phyloP scores from a whole-genome alignment of 2,888 invertebrate genomes.

The Bembecia ichneumoniformis region DNA sequence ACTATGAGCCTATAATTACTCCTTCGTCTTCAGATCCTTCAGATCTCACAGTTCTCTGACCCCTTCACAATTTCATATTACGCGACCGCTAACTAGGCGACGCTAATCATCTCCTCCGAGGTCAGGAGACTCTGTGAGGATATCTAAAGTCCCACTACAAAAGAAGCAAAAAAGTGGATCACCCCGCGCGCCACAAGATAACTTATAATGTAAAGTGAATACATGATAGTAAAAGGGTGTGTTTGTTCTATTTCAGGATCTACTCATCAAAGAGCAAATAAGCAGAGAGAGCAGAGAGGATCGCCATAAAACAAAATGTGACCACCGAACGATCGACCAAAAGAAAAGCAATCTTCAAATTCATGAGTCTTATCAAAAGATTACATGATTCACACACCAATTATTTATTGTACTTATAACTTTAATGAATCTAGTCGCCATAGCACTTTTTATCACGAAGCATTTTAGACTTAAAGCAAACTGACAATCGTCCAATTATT shows the following conservation, averaged over 20 bases:
- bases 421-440: constrained; percentile 67
- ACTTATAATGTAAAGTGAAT: too few relatives aligned
- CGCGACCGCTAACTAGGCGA: too few relatives aligned
- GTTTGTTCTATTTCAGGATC: constrained; percentile 39
- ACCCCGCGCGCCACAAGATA: too few relatives aligned
- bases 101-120: too few relatives aligned
- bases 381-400: constrained; percentile 53
- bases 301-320: constrained; percentile 46
- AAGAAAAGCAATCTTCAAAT: constrained; percentile 43
- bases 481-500: constrained; percentile 20
- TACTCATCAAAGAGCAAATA: constrained; percentile 21
- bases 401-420: constrained; percentile 60
- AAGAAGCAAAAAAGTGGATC: too few relatives aligned
- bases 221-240: neutral
- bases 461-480: constrained; percentile 46
- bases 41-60: too few relatives aligned
- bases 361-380: constrained; percentile 53
- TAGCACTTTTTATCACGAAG: constrained; percentile 63
- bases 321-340: constrained; percentile 57
- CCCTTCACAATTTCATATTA: too few relatives aligned
- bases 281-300: constrained; percentile 23
- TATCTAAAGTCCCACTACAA: too few relatives aligned
- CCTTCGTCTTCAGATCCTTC: too few relatives aligned
- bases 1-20: too few relatives aligned
- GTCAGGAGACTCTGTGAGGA: too few relatives aligned